Conservation (phyloP, 2,113 vertebrate genomes). For the Colistium nudipinnis region DNA sequence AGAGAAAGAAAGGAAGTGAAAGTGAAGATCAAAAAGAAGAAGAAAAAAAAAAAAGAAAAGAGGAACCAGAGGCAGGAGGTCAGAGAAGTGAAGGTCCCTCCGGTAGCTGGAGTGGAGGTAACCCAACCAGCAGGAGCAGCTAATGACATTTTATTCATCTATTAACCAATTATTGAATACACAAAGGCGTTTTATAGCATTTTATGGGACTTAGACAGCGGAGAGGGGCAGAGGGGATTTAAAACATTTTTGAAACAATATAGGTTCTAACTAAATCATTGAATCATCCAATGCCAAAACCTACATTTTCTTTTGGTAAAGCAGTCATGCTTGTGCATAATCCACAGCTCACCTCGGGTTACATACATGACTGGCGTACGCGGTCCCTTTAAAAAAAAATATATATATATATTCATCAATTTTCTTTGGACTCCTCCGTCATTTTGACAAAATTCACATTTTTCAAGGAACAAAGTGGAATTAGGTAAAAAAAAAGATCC, state of each 20-base stretch:
- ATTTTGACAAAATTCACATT: neutral
- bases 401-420: too few species aligned
- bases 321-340: conserved; percentile 87
- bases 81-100: conserved; percentile 39
- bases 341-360: conserved; percentile 87
- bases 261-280: conserved; percentile 73
- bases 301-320: conserved; percentile 93
- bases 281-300: conserved; percentile 86
- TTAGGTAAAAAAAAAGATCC: neutral
- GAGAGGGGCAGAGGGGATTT: conserved; percentile 78
- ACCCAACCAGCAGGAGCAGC: conserved; percentile 75
- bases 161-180: conserved; percentile 87
- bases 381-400: too few species aligned
- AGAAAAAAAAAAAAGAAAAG: neutral
- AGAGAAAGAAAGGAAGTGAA: neutral
- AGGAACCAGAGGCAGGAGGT: conserved; percentile 38
- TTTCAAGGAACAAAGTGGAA: neutral
- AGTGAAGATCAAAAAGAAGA: neutral
- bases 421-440: neutral
- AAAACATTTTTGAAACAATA: conserved; percentile 58
- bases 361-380: conserved; percentile 82
- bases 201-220: conserved; percentile 77
- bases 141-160: conserved; percentile 83
- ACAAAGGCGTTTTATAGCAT: conserved; percentile 88
- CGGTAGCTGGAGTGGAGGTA: conserved; percentile 65